Evolutionary conservation across 2,797 vertebrate genomes (phyloP), one percentile per base, ranked within the genome.

Genomic region (Anguilla pacifica): DNA sequence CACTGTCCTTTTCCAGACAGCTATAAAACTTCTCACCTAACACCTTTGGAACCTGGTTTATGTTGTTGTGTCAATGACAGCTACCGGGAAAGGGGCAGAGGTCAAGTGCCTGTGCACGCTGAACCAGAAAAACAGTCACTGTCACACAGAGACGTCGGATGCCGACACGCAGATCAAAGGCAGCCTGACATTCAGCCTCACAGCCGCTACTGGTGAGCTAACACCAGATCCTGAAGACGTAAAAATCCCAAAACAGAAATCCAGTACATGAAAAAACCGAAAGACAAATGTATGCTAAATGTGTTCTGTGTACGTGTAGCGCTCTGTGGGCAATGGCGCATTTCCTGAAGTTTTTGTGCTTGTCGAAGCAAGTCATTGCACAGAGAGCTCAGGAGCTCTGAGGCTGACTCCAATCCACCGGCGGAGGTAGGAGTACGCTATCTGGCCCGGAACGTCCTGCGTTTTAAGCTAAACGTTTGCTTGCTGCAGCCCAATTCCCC

Each of bases 321-420:
- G 90, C 84, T 92, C 94, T 94, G 67, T 85, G 85, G 88, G 39
- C 74, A 82, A 67, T 61, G 61, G 57, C 10, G 84, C 59, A 74
- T 22, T 74, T 94, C 93, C 90, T 64, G 90, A 91, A 94, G 92
- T 92, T 95, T 95, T 94, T 94, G 94, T 28, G 95, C 94, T 95
- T 93, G 92, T 93, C 91, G 93, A 91, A 95, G 94, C 95, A 91
- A 92, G 92, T 93, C 94, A 95, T 96, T 95, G 95, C 95, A 93
- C 94, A 92, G 93, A 90, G 90, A 91, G 90, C 88, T 93, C 91
- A 89, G 93, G 91, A 82, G 83, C 64, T 85, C 22, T 25, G 87
- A 9, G 31, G 51, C 53, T 25, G 39, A 72, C 67, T n/a, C 77
- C 86, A 86, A 81, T 86, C 72, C 81, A 59, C 70, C 49, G 72